Conservation (phyloP, 2,888 invertebrate genomes). For the Drosophila histrio region DNA sequence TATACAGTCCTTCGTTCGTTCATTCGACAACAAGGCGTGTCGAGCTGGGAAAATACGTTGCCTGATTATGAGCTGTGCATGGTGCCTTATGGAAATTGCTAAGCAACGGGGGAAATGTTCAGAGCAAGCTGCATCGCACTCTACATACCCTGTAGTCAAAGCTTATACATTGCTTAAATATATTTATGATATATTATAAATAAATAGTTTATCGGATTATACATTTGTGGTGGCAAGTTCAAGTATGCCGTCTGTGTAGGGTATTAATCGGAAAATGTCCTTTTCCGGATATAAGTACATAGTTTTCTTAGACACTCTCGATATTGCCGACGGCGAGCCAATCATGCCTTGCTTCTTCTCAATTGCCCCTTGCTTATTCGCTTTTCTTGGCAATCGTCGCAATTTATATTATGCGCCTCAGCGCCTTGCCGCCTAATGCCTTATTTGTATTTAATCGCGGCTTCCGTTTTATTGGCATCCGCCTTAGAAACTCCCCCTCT, state of each 20-base stretch:
- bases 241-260: background rate
- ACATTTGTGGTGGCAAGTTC: background rate
- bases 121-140: background rate
- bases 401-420: conserved; percentile 80
- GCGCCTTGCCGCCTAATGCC: conserved; percentile 77
- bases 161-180: background rate
- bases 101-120: conserved; percentile 10
- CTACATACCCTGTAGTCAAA: background rate
- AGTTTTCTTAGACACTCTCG: conserved; percentile 46
- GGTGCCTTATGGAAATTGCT: conserved; percentile 54
- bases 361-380: conserved; percentile 10
- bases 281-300: conserved; percentile 24
- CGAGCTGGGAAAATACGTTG: conserved; percentile 41
- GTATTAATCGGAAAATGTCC: background rate
- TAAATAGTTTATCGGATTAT: background rate
- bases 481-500: conserved; percentile 9
- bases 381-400: conserved; percentile 64
- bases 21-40: conserved; percentile 30
- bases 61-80: conserved; percentile 57
- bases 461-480: conserved; percentile 74
- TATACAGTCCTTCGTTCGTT: background rate
- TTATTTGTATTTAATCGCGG: conserved; percentile 81
- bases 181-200: too few relatives aligned
- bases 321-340: conserved; percentile 42
- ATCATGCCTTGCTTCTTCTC: conserved; percentile 32